A percentile compares a stretch with the other conserved stretches of the same genome.
Conservation (phyloP, 2,113 vertebrate species). For the Anser cygnoides region DNA sequence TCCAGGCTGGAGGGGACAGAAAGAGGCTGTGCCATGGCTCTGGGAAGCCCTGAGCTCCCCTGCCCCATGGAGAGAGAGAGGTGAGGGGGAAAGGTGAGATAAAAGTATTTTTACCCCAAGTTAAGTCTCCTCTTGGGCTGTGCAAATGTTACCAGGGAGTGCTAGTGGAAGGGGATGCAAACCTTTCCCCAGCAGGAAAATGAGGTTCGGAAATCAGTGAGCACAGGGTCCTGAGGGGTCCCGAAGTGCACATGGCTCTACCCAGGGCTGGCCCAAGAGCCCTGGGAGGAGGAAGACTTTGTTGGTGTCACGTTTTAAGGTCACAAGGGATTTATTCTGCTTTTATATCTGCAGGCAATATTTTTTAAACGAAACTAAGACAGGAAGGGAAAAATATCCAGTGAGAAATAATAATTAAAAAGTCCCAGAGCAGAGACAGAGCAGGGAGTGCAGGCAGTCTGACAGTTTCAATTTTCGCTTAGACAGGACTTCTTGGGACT, state of each 20-base stretch:
- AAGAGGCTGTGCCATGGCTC: not conserved
- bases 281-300: not conserved
- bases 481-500: slow-evolving; percentile 31
- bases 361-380: slow-evolving; percentile 66
- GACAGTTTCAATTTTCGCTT: slow-evolving; percentile 78
- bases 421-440: slow-evolving; percentile 33
- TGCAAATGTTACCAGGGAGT: not conserved
- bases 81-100: not conserved
- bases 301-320: not conserved
- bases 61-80: not conserved
- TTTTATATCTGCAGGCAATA: slow-evolving; percentile 62
- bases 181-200: not conserved
- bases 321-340: slow-evolving; percentile 58
- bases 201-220: not conserved
- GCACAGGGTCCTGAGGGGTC: not conserved
- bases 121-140: not conserved
- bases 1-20: not conserved
- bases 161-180: not conserved
- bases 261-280: not conserved
- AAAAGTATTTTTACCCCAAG: not conserved
- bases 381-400: not conserved
- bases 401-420: slow-evolving; percentile 11
- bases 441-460: slow-evolving; percentile 49
- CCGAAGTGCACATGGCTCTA: not conserved
- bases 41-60: not conserved